Conservation (phyloP, 1,140 invertebrate genomes). For the Bombus sylvicola region DNA sequence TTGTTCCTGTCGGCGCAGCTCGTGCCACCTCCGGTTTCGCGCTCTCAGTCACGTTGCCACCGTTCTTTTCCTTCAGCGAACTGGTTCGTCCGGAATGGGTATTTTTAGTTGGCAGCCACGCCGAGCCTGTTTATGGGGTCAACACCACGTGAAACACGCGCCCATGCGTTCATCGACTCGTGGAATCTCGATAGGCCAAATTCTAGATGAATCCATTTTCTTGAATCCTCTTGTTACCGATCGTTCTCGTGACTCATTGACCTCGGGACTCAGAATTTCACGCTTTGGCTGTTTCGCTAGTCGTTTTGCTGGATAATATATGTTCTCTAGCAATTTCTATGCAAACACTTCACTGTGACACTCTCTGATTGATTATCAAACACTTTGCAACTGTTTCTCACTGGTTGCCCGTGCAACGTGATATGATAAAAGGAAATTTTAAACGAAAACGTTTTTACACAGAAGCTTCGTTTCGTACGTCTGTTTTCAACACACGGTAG, state of each 20-base stretch:
- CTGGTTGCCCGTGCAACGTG: too few relatives aligned
- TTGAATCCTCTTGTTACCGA: background rate
- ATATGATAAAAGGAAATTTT: background rate
- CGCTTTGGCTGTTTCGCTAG: too few relatives aligned
- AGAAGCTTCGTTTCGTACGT: background rate
- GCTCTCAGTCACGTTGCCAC: conserved; percentile 20
- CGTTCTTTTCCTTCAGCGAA: conserved; percentile 59
- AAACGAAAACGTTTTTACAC: background rate
- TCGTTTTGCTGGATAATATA: too few relatives aligned
- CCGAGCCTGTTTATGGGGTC: conserved; percentile 71
- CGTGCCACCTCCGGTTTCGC: conserved; percentile 2
- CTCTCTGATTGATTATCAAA: background rate
- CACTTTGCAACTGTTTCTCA: background rate
- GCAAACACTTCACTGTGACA: background rate
- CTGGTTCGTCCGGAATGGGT: conserved; percentile 68
- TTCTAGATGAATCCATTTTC: conserved; percentile 18
- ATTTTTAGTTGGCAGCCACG: conserved; percentile 67
- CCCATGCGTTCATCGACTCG: conserved; percentile 1
- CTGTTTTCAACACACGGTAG: too few relatives aligned
- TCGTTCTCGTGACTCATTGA: too few relatives aligned
- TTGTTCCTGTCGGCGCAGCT: background rate
- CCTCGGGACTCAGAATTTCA: background rate
- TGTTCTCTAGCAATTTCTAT: too few relatives aligned
- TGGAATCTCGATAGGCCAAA: conserved; percentile 9
- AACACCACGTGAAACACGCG: conserved; percentile 63